Base-by-base conservation (phyloP, 2,113 vertebrate genomes). In the Vimba vimba region DNA sequence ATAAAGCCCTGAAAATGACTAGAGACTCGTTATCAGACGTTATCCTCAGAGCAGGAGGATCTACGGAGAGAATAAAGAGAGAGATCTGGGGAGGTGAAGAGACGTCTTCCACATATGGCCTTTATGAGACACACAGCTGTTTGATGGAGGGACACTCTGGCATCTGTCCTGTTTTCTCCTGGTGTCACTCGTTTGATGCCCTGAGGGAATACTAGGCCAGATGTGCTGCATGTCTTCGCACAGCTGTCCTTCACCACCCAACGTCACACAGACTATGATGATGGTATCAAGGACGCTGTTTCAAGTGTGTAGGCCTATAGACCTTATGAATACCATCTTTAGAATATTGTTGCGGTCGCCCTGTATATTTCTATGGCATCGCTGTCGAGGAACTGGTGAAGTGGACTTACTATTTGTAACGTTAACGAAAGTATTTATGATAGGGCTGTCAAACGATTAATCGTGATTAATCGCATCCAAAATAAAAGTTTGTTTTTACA, bases 141-240 rank as follows among this genome's bases (percentile, higher is more conserved):
- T 19, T 82, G 36, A 45, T 43, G 60, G 43, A 50, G 17, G 13
- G 60, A 69, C 62, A n/a, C 80, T 6, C 43, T 68, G 62, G 79
- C 59, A 68, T 60, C n/a, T 60, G 66, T 30, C 60, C 79, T 81
- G 79, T 68, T 19, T 27, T 66, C 62, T 68, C 62, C 62, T 82
- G 60, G n/a, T 64, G 59, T 80, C 76, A 30, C 13, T 66, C 60
- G 4, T 66, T 50, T 50, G 59, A 50, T 81, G 39, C 36, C 57
- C 12, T 23, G 36, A 64, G 79, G 39, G 59, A 80, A 45, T 15
- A 8, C 13, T 27, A 8, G 39, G 21, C 62, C 80, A 82, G 80
- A 69, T 69, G 64, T 69, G 79, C 62, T 36, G 15, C 4, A 64
- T 47, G 59, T 81, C 57, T 66, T 15, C 7, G 23, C 12, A 66